These are phyloP conservation scores for Liasis olivaceus DNA, from an alignment of 2,797 vertebrate species.

Conservation along the genomic window DNA sequence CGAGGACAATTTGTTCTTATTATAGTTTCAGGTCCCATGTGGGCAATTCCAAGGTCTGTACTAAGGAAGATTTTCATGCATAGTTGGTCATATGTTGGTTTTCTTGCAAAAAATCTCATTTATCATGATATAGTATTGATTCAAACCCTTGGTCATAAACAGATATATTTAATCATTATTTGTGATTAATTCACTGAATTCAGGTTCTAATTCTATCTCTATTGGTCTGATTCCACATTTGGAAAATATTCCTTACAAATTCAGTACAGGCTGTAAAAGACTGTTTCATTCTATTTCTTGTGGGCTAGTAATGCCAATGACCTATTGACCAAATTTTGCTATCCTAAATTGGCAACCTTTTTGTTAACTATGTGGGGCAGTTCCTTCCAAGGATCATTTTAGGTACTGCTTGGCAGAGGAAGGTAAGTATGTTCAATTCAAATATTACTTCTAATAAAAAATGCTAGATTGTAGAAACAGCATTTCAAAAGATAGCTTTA, in stretches of 20 bases:
- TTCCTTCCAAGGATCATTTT: not conserved
- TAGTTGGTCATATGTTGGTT: no score
- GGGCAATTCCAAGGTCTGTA: no score
- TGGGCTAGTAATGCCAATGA: not conserved
- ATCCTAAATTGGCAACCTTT: not conserved
- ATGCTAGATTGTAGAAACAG: slow-evolving; percentile 43
- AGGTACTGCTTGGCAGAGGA: not conserved
- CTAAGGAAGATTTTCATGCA: not conserved
- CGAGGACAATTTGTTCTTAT: not conserved
- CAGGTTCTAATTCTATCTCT: not conserved
- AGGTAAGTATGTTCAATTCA: slow-evolving; percentile 14
- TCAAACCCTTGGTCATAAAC: not conserved
- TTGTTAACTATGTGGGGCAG: not conserved
- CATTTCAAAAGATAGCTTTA: slow-evolving; percentile 22
- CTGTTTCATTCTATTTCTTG: no score
- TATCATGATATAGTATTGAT: not conserved
- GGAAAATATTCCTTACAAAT: not conserved
- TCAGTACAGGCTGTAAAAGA: not conserved
- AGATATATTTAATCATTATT: not conserved
- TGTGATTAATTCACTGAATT: not conserved
- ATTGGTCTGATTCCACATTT: not conserved
- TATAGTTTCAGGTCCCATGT: not conserved
- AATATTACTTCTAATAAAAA: slow-evolving; percentile 44
- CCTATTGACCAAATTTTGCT: not conserved
- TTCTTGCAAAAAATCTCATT: no score